Evolutionary conservation across 2,797 vertebrate genomes (phyloP).

Genomic region (Octomys mimax): DNA sequence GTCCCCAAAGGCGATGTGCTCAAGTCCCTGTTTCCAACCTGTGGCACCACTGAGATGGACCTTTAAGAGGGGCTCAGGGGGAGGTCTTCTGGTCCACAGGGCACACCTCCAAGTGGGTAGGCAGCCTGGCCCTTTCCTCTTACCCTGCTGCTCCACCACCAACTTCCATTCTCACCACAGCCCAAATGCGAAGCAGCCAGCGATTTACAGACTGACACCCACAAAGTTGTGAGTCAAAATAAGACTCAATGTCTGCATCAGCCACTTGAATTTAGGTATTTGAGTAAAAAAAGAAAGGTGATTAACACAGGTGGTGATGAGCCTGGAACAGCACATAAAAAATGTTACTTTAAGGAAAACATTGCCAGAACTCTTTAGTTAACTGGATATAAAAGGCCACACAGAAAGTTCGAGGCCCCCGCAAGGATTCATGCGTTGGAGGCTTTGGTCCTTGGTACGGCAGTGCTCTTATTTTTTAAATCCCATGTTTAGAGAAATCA

Average conservation of each 20-base stretch:
- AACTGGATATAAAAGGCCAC: background rate
- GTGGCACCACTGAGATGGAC: background rate
- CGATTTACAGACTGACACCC: background rate
- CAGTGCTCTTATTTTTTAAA: background rate
- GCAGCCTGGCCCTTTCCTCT: background rate
- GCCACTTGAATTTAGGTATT: background rate
- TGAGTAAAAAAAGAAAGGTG: background rate
- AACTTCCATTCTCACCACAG: background rate
- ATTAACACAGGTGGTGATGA: background rate
- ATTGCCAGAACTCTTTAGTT: constrained; percentile 26
- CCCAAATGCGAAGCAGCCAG: background rate
- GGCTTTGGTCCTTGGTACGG: background rate
- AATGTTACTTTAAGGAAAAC: constrained; percentile 12
- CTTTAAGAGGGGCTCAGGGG: too few species aligned
- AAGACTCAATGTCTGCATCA: background rate
- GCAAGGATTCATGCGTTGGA: background rate
- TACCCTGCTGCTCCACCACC: background rate
- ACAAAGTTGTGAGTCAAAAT: background rate
- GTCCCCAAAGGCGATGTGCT: background rate
- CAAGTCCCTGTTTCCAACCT: background rate
- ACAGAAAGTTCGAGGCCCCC: background rate
- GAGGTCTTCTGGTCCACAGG: background rate
- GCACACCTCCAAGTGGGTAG: background rate
- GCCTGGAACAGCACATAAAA: background rate
- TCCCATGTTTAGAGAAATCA: background rate